Evolutionary conservation across 2,113 vertebrate genomes (phyloP).

Genomic region (Astur gentilis): DNA sequence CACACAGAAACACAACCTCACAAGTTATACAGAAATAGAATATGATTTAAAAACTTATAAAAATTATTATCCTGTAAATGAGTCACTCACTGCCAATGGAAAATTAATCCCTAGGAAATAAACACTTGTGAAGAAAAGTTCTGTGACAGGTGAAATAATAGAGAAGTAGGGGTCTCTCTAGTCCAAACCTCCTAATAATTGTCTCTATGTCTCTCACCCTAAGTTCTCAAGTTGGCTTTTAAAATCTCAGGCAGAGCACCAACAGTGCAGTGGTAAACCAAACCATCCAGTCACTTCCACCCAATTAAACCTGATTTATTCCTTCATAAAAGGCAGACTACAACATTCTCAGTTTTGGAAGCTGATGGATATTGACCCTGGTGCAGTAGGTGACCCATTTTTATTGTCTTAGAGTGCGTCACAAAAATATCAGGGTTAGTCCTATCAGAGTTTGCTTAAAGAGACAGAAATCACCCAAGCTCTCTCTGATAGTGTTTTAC

Average conservation of each 20-base stretch:
- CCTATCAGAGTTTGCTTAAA: neutral
- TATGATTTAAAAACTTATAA: neutral
- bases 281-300: neutral
- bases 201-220: neutral
- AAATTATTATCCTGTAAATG: neutral
- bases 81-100: neutral
- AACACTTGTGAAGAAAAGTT: neutral
- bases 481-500: neutral
- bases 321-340: neutral
- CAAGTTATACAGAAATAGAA: neutral
- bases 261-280: neutral
- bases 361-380: neutral
- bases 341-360: neutral
- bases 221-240: neutral
- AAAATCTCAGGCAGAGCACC: neutral
- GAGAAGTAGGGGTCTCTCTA: neutral
- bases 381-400: neutral
- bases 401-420: neutral
- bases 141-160: neutral
- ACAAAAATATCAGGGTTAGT: neutral
- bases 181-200: neutral
- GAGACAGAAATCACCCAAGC: neutral
- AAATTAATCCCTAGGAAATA: neutral
- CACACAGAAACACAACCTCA: neutral
- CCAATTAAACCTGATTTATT: neutral